phyloP scores from a whole-genome alignment of 2,113 vertebrate species.

The Lampris incognitus region DNA sequence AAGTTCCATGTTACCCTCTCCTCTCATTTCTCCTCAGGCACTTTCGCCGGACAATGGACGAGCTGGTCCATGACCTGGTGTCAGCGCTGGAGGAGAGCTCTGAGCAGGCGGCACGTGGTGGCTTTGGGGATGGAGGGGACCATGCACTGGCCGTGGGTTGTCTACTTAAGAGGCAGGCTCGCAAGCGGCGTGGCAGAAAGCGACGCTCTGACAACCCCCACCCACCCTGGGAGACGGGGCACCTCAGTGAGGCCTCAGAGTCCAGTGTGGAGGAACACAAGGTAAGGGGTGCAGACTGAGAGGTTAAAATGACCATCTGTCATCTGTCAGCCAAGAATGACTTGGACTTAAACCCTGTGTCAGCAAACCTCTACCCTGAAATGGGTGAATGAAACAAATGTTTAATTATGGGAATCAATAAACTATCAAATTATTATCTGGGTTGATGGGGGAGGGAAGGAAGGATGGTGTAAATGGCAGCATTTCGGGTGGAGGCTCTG shows the following conservation, averaged over 20 bases:
- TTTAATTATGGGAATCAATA: too few relatives aligned
- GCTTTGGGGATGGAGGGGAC: conserved; percentile 92
- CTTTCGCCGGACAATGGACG: conserved; percentile 98
- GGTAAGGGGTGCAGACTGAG: conserved; percentile 29
- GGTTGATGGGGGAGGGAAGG: too few relatives aligned
- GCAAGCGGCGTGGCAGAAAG: conserved; percentile 96
- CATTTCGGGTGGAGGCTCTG: too few relatives aligned
- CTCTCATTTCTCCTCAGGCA: conserved; percentile 82
- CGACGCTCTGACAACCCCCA: conserved; percentile 91
- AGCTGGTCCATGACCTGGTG: conserved; percentile 97
- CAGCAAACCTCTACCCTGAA: background rate
- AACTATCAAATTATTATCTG: too few relatives aligned
- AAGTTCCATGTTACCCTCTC: background rate
- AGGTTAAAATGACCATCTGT: background rate
- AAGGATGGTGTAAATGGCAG: too few relatives aligned
- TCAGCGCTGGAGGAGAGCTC: conserved; percentile 98
- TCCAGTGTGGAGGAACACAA: conserved; percentile 91
- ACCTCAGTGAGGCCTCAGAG: conserved; percentile 96
- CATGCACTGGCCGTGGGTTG: conserved; percentile 89
- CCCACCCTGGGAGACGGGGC: conserved; percentile 91
- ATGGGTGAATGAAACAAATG: too few relatives aligned
- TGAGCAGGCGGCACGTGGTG: conserved; percentile 95
- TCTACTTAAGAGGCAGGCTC: conserved; percentile 93
- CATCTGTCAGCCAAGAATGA: background rate
- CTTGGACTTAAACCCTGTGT: background rate